Evolutionary conservation across 2,797 vertebrate genomes (phyloP), one percentile per base, ranked within the genome.

Genomic region (Epinephelus malabaricus): DNA sequence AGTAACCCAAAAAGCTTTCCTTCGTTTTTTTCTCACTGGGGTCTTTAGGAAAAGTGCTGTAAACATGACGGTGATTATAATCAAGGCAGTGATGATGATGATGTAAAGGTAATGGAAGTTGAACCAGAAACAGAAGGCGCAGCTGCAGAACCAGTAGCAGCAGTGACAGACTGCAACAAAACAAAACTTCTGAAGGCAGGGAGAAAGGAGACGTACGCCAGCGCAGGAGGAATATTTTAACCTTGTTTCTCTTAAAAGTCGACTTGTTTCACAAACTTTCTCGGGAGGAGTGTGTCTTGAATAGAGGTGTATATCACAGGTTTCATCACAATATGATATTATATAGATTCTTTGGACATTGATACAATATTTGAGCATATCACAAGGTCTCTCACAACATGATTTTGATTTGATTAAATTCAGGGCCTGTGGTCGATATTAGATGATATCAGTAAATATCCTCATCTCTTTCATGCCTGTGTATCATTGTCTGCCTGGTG

Each of bases 31-130:
- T 66, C 61, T 83, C 79, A 68, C 65, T 25, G 25, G 47, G 68
- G 61, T 84, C 64, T 84, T 90, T 73, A 80, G 67, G 78, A 53
- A 77, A 85, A 84, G 66, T 76, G 74, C 75, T 85, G 61, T 76
- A 70, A 81, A 80, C 79, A 76, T 81, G 27, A 75, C 45, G 50
- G 60, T 87, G 80, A 89, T 90, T 85, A 88, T 75, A 74, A 87
- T 78, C 27, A 82, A 61, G 61, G 69, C 69, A 72, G 83, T 67
- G 67, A 61, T 53, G 61, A 75, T 62, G 63, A 78, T 73, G 64
- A 88, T 76, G 64, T 72, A 65, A 85, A 83, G 78, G 72, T 81
- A 63, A 78, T 76, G 66, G 59, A 67, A 58, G 40, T 51, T 38
- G 50, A 53, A 23, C 23, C 12, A 30, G 56, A 56, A 65, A 51